Conservation (phyloP, 2,113 vertebrate species). For the Thymallus thymallus region DNA sequence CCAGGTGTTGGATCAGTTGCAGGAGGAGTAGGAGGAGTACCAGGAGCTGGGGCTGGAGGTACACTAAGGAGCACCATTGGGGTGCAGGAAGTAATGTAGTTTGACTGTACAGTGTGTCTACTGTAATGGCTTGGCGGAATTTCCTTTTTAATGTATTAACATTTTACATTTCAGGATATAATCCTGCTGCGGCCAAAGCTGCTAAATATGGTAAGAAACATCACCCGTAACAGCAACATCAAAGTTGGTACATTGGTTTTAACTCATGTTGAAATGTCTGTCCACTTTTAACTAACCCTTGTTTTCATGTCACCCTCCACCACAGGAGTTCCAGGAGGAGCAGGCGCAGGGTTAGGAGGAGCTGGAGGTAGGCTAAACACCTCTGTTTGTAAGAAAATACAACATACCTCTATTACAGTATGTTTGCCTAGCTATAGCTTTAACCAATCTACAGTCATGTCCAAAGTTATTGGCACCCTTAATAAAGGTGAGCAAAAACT, state of each 20-base stretch:
- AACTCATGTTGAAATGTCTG: not conserved
- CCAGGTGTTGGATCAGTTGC: not conserved
- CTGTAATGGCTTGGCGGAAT: too few species aligned
- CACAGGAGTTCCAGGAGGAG: slow-evolving; percentile 11
- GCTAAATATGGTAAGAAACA: slow-evolving; percentile 46
- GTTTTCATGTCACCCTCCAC: not conserved
- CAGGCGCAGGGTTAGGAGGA: slow-evolving; percentile 27
- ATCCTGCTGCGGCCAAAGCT: slow-evolving; percentile 48
- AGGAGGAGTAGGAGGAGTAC: not conserved
- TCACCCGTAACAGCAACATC: not conserved
- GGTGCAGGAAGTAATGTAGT: too few species aligned
- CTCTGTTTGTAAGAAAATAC: too few species aligned
- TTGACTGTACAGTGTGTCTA: too few species aligned
- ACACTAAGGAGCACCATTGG: not conserved
- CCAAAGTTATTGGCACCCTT: too few species aligned
- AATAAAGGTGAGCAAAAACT: too few species aligned
- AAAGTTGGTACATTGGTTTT: too few species aligned
- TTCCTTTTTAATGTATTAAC: not conserved
- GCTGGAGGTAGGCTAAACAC: not conserved
- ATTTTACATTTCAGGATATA: slow-evolving; percentile 6
- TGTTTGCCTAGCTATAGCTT: too few species aligned
- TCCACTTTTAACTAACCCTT: not conserved
- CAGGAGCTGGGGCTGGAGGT: slow-evolving; percentile 10
- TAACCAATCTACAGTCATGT: not conserved
- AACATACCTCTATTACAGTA: too few species aligned